Conservation (phyloP, 2,113 vertebrate species). For the Hyaena hyaena region DNA sequence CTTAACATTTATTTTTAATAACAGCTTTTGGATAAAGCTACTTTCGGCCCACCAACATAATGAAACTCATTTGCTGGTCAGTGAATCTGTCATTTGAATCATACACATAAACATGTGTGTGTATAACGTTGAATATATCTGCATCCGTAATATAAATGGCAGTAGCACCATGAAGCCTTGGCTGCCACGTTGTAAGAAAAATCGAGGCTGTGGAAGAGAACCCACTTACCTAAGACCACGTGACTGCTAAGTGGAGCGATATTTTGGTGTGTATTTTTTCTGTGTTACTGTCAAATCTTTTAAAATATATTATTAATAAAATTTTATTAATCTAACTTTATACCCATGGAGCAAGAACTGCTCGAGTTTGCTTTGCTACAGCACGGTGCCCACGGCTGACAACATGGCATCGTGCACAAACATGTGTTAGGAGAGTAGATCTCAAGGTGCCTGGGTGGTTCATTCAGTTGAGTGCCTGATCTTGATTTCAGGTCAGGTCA, state of each 20-base stretch:
- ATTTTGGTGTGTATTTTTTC: background rate
- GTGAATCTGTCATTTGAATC: background rate
- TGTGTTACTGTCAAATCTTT: background rate
- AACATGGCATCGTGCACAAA: rapidly evolving
- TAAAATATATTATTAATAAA: background rate
- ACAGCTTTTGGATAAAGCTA: background rate
- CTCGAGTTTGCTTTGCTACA: background rate
- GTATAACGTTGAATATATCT: rapidly evolving
- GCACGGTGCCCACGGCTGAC: background rate
- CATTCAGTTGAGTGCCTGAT: no score
- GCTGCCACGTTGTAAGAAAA: background rate
- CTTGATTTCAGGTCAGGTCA: no score
- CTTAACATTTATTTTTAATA: background rate
- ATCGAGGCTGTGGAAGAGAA: background rate
- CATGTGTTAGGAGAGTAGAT: background rate
- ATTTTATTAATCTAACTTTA: background rate
- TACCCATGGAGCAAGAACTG: no score
- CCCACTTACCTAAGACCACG: rapidly evolving
- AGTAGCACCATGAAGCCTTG: rapidly evolving
- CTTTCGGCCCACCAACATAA: background rate
- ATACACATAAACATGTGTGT: background rate
- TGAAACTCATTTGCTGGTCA: background rate
- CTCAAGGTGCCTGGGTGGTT: no score
- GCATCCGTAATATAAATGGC: rapidly evolving
- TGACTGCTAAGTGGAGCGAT: background rate